Base-by-base conservation (phyloP, 1,140 invertebrate species). In the Dendrolimus punctatus region DNA sequence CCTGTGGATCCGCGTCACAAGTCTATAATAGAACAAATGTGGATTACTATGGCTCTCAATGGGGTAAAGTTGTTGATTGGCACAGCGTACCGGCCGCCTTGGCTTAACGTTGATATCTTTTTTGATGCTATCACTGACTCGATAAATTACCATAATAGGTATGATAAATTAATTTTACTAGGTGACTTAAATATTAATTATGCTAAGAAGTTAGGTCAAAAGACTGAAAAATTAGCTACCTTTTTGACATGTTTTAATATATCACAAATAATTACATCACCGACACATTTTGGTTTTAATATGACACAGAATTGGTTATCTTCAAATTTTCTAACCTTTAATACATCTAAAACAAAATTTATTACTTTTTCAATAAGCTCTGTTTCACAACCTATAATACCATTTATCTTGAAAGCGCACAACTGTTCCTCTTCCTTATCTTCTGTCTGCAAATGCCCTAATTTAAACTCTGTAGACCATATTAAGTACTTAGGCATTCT, bases 31-130 rank as follows among this genome's bases (percentile, higher is more conserved):
- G 58, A 62, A 10, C 64, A 66, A 46, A 62, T 66, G 55, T 60
- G 58, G 58, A 4, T 61, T 5, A 49, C 7, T 8, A 8, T 65
- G 4, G 58, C 37, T 39, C 5, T 52, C 5, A 48, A 49, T 8
- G 48, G 48, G 1, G 43, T n/a, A 8, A 49, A 40, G 3, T 7
- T 58, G 0, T 38, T 50, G n/a, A 49, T 61, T 9, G 58, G 62
- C 5, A 64, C 62, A 7, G 62, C 62, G 2, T 64, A 64, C n/a
- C 50, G 57, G 1, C 61, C 57, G 7, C 50, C 55, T 0, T 64
- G 62, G 62, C 9, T 55, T 4, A 38, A 49, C 8, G 48, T 49
- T 48, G 48, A 45, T 37, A n/a, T 42, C 6, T 60, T 60, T 47
- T 54, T 64, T 2, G 56, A 64, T 42, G 55, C 47, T n/a, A 38